These are phyloP conservation scores for Globodera ellingtonae DNA, from an alignment of 1,140 invertebrate species.

Conservation along the genomic window DNA sequence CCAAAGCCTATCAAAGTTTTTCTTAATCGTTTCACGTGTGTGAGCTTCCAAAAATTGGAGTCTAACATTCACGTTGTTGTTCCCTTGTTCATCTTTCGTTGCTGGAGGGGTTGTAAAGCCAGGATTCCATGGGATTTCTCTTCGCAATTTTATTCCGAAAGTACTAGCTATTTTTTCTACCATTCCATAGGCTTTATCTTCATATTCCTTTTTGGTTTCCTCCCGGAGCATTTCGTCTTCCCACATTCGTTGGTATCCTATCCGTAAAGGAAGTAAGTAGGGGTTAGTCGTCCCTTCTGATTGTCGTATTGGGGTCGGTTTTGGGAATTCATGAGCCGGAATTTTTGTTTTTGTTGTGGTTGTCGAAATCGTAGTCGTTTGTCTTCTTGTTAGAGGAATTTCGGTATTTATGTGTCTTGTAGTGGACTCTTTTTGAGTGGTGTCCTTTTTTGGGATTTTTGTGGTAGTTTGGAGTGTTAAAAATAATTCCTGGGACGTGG, in stretches of 20 bases:
- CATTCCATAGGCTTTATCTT: not conserved
- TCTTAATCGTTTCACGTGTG: not conserved
- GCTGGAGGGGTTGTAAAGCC: not conserved
- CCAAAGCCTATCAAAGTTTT: slow-evolving; percentile 1
- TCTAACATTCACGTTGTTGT: not conserved
- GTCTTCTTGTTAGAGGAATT: not conserved
- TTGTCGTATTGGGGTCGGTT: not conserved
- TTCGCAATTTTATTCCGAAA: slow-evolving; percentile 3
- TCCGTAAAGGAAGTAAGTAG: not conserved
- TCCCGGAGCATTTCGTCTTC: not conserved
- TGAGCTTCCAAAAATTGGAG: not conserved
- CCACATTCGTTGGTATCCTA: too few species aligned
- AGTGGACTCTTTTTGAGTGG: too few species aligned
- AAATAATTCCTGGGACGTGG: too few species aligned
- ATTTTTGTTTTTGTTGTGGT: not conserved
- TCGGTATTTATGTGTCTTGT: too few species aligned
- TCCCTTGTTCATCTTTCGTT: not conserved
- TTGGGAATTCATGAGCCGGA: not conserved
- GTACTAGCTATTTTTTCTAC: not conserved
- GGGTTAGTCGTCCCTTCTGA: not conserved
- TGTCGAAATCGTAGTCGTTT: not conserved
- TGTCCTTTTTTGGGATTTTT: too few species aligned
- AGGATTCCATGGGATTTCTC: not conserved
- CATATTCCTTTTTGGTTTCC: not conserved
- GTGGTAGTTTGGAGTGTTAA: too few species aligned